phyloP scores from a whole-genome alignment of 2,888 invertebrate species.

The Stenolophus ochropezus region DNA sequence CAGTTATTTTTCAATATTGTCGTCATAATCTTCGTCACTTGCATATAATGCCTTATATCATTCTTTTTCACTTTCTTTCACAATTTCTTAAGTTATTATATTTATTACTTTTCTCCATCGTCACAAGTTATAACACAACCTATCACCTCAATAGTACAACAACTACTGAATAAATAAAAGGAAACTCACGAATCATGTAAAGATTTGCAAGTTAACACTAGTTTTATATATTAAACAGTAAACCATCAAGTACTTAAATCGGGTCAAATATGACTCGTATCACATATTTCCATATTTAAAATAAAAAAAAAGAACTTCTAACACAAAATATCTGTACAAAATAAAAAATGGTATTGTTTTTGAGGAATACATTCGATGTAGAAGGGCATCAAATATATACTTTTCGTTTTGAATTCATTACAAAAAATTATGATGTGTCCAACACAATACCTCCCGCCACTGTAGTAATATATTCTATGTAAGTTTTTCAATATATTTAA shows the following conservation, averaged over 20 bases:
- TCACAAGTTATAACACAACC: not conserved
- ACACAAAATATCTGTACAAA: not conserved
- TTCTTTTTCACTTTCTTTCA: not conserved
- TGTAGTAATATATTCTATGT: too few species aligned
- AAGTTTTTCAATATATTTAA: too few species aligned
- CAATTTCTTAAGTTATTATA: not conserved
- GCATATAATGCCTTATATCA: not conserved
- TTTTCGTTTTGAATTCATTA: not conserved
- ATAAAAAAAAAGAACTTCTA: not conserved
- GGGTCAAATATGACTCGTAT: not conserved
- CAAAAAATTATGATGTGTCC: too few species aligned
- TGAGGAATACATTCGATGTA: not conserved
- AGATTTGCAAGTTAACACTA: not conserved
- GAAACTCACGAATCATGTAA: not conserved
- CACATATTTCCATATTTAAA: not conserved
- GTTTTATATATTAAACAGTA: not conserved
- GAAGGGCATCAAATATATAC: not conserved
- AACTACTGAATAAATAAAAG: not conserved
- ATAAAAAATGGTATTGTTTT: not conserved
- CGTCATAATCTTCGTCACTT: not conserved
- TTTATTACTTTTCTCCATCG: not conserved
- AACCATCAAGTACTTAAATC: not conserved
- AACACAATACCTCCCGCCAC: too few species aligned
- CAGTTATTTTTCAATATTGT: not conserved
- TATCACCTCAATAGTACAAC: not conserved